Base-by-base conservation (phyloP, 2,888 invertebrate species). In the Melinaea marsaeus region DNA sequence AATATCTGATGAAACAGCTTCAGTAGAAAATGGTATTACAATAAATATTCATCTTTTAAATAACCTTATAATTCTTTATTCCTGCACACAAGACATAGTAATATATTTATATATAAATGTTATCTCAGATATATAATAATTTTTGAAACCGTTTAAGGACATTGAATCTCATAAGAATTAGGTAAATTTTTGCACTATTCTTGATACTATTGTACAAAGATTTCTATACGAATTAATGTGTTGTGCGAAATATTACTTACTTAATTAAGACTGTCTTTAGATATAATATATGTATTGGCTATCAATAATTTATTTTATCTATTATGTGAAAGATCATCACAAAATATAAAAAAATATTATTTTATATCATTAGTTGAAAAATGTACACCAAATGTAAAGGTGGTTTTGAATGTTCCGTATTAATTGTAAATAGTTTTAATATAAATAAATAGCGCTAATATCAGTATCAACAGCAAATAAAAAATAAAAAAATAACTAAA, bases 171-270 rank as follows among this genome's bases (percentile, higher is more conserved):
- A 33, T 42, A 57, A 60, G 54, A 46, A 35, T 47, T 35, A 60
- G 22, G 57, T 56, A 57, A 55, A 33, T 59, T 56, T 55, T 56
- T 57, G 60, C 60, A 71, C 71, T 88, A 90, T 88, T 90, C 88
- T 90, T 90, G 89, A 89, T 89, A 90, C 84, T 88, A 80, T 86
- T 89, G 87, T 88, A 86, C 78, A 88, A 86, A 86, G 63, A 68
- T 78, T 79, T 83, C 81, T 83, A 80, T 77, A 77, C 74, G 69
- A 77, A 77, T 78, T 75, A 63, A 60, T 34, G 60, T 74, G 74
- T 71, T 73, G 70, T 71, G 74, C 60, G 60, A 48, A 58, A 75
- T 71, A 77, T 73, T 76, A 75, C 74, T 73, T 76, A 75, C 74
- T 75, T 75, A 59, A 68, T 69, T 65, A 67, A 66, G 62, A 54